Base-by-base conservation (phyloP, 2,113 vertebrate genomes). In the Eubucco bourcierii region DNA sequence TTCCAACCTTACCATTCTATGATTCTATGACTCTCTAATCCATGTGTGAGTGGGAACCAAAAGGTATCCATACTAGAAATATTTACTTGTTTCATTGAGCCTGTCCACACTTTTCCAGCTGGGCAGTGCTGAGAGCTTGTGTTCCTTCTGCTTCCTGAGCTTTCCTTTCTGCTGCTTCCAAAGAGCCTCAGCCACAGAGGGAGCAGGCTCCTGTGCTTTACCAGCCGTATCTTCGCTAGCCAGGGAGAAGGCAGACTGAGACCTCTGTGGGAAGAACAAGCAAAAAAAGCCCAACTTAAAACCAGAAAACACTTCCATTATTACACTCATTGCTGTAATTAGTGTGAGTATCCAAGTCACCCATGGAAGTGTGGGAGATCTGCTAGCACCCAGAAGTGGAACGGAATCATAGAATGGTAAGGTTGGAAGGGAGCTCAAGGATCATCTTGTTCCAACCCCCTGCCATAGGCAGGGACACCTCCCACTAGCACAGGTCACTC, bases 91-190 rank as follows among this genome's bases (percentile, higher is more conserved):
- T 96, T 98, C 98, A 65, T 99, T 98, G 97, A 99, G 97, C 34
- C 98, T 97, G 91, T 99, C 99, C 83, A 98, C 82, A 37, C 98
- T 99, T 95, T 98, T 98, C 99, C 99, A 99, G 97, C 95, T 98
- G 70, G 98, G 98, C 70, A 98, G 92, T 2, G 97, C 97, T 10
- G 97, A 91, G 21, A 90, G 96, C 47, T 98, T 98, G 70, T 46
- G 91, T 67, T 98, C 98, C 77, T 98, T 98, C 46, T 96, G 98
- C 59, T 97, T 97, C 80, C 97, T 98, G 46, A 96, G 44, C 21
- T 94, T 98, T 39, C 97, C 97, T 84, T 96, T 95, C 10, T 61
- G 92, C 93, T 97, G 83, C 94, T 84, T 92, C 70, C 92, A 59
- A 31, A 83, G 87, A 41, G 83, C 65, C 70, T 96, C 97, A 4